Evolutionary conservation across 2,113 vertebrate species (phyloP), one percentile per base, ranked within the genome.

Genomic region (Mustela lutreola): DNA sequence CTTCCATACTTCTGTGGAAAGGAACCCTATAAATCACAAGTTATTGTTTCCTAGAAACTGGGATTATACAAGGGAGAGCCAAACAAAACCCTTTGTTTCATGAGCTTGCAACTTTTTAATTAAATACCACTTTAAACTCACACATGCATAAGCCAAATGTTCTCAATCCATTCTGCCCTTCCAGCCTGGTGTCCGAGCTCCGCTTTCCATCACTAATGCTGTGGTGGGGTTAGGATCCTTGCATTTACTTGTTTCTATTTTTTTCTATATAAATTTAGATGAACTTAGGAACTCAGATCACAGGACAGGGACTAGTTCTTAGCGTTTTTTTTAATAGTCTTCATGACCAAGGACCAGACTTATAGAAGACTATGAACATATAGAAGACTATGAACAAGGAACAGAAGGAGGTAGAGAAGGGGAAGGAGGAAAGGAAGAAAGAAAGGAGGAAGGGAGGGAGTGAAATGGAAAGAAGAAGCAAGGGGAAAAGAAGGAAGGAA

Each of bases 1-100:
- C 95, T 97, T 96, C 95, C 71, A 70, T 60, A 76, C 97, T 98
- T 97, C 70, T 97, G 84, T 97, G 91, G 65, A 97, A 95, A 97
- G 96, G 67, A 91, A 94, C 80, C 56, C 73, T 95, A 98, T 97
- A 98, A 98, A 97, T 98, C 95, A 96, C n/a, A 96, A 93, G 81
- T 97, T 98, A 97, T 96, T 97, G 67, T 97, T 98, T 97, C 94
- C 95, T 97, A 97, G 97, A 98, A 97, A 21, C n/a, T 91, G 93
- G 78, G 84, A 89, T 91, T 98, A 78, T 31, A 91, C 36, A 95
- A 97, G 60, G 89, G 78, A 96, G 11, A 94, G 82, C 84, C 90
- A 97, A 98, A 94, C 31, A 26, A 97, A 97, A 95, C 22, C 42
- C 3, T 33, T 97, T 94, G 78, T 97, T 98, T 97, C 87, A 88